phyloP scores from a whole-genome alignment of 1,140 invertebrate species.

The Hydropsyche tenuis region DNA sequence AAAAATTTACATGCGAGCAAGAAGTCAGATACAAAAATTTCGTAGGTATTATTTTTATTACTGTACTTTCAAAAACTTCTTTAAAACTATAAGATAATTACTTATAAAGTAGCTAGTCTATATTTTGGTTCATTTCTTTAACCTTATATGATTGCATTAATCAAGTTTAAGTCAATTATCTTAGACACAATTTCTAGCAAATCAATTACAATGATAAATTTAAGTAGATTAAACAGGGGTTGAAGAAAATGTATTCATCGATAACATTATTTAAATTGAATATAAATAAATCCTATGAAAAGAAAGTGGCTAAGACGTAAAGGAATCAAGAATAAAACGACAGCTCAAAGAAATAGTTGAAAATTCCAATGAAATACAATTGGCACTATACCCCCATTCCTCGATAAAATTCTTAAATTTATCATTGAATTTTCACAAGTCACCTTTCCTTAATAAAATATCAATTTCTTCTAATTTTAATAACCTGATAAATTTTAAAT shows the following conservation, averaged over 20 bases:
- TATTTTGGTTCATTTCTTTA: conserved; percentile 63
- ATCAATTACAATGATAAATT: conserved; percentile 27
- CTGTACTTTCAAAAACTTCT: conserved; percentile 65
- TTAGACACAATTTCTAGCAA: conserved; percentile 24
- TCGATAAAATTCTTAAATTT: conserved; percentile 6
- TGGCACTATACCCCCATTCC: conserved; percentile 12
- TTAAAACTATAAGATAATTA: conserved; percentile 63
- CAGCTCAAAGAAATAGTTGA: too few species aligned
- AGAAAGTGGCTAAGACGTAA: too few species aligned
- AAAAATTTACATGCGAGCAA: conserved; percentile 65
- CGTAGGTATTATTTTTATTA: conserved; percentile 62
- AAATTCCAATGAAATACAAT: background rate
- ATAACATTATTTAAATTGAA: too few species aligned
- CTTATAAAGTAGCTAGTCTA: conserved; percentile 65
- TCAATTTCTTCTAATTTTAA: conserved; percentile 32
- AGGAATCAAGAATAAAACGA: too few species aligned
- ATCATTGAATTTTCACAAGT: conserved; percentile 30
- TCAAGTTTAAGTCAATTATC: conserved; percentile 26
- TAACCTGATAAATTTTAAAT: conserved; percentile 57
- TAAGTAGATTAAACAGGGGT: conserved; percentile 12
- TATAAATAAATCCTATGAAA: too few species aligned
- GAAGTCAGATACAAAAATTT: conserved; percentile 66
- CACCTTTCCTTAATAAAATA: conserved; percentile 38
- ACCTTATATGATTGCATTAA: conserved; percentile 50
- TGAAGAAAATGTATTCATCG: conserved; percentile 5